Conservation (phyloP, 2,797 vertebrate species). For the Clarias laeviceps region DNA sequence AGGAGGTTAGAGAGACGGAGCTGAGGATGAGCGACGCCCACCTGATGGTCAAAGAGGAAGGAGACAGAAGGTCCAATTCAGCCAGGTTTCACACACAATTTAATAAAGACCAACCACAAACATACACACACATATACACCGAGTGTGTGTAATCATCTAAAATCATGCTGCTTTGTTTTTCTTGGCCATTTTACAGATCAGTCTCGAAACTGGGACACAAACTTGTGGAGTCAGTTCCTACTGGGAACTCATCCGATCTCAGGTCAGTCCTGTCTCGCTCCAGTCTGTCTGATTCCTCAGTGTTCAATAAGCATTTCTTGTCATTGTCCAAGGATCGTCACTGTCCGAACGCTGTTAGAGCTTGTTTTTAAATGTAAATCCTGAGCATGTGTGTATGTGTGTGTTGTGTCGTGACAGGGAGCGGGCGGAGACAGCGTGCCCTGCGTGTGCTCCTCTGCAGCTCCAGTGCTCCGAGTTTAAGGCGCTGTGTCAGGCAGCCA, state of each 20-base stretch:
- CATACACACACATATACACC: not conserved
- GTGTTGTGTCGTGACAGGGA: conserved; percentile 38
- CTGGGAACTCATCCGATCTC: conserved; percentile 53
- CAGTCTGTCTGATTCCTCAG: not conserved
- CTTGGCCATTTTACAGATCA: conserved; percentile 61
- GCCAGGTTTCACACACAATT: conserved; percentile 68
- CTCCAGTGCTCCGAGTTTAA: conserved; percentile 72
- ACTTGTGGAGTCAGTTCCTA: conserved; percentile 73
- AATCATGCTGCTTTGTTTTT: not conserved
- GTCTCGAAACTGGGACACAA: conserved; percentile 80
- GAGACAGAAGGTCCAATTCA: conserved; percentile 60
- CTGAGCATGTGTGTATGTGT: not conserved
- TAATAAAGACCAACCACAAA: not conserved
- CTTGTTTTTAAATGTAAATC: not conserved
- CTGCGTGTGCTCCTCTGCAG: conserved; percentile 63
- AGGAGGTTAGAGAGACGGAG: conserved; percentile 36
- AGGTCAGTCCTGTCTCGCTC: conserved; percentile 56
- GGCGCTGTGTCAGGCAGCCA: conserved; percentile 72
- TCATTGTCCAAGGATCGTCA: not conserved
- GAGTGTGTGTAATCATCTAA: not conserved
- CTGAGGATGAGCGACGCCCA: conserved; percentile 54
- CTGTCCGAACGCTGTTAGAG: too few species aligned
- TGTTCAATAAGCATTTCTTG: not conserved
- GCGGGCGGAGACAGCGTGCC: conserved; percentile 12
- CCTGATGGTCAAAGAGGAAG: conserved; percentile 66